Percentiles rank a stretch among this genome's conserved stretches.
Evolutionary conservation across 2,113 vertebrate species (phyloP).

Genomic region (Hydropotes inermis): DNA sequence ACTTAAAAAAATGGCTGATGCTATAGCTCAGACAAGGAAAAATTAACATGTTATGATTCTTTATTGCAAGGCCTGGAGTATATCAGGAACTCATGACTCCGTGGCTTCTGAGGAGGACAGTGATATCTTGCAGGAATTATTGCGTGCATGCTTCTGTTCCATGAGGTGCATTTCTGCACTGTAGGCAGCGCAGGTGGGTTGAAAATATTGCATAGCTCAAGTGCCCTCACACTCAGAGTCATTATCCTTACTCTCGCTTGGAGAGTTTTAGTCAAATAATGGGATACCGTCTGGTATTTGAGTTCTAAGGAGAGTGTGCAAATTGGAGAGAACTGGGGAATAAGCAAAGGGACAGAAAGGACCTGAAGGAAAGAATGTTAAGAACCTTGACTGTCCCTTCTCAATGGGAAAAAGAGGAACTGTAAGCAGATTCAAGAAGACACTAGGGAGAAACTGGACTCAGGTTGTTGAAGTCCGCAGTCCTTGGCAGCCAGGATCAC

Average conservation of each 20-base stretch:
- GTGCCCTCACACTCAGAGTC: constrained; percentile 19
- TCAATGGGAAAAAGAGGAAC: background rate
- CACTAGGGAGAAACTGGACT: background rate
- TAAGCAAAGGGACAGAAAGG: background rate
- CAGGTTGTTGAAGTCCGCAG: background rate
- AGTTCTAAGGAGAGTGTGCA: background rate
- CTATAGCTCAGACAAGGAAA: background rate
- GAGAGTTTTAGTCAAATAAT: background rate
- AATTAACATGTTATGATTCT: background rate
- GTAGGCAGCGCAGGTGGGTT: background rate
- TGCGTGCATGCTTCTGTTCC: background rate
- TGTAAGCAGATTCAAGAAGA: constrained; percentile 25
- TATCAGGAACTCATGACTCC: background rate
- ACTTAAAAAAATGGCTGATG: constrained; percentile 1
- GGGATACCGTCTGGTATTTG: constrained; percentile 4
- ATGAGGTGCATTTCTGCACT: background rate
- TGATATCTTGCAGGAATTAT: background rate
- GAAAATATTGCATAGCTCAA: background rate
- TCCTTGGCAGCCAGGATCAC: background rate
- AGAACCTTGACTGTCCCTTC: background rate
- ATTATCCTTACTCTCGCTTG: background rate
- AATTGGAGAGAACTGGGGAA: background rate
- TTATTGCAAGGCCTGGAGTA: background rate
- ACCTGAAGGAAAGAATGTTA: background rate
- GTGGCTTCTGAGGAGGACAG: background rate